Evolutionary conservation across 2,113 vertebrate species (phyloP), one percentile per base, ranked within the genome.

Genomic region (Apus apus): DNA sequence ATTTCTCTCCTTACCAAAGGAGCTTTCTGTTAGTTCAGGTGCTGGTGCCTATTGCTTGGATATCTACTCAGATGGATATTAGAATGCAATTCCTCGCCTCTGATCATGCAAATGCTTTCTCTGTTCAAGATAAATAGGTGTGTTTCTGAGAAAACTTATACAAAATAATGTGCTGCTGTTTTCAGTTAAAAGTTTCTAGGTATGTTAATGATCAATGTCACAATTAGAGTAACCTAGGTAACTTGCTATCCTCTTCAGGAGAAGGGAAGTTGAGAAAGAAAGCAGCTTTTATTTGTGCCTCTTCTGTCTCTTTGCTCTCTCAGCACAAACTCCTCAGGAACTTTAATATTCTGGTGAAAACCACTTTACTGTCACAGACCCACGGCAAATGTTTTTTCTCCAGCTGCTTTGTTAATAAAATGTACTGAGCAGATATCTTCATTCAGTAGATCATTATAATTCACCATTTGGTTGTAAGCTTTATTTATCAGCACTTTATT

Each of bases 401-500:
- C 34, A 68, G 8, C 27, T 74, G 40, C 56, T 61, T 85, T 19
- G 66, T 91, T 82, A 75, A 75, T 66, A 85, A 95, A 78, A 20
- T 27, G 32, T 46, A 78, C 29, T 53, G 62, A 79, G 56, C 17
- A 58, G 53, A 66, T 91, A 75, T 85, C 36, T 75, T 74, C 40
- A 38, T 62, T 83, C 71, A 62, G 25, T 56, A 61, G 34, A 51
- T 57, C 38, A 73, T 71, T 79, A 23, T 57, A 85, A 93, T 85
- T 79, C 51, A 90, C 9, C 46, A 20, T 85, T 75, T 86, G 7
- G 11, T 79, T 82, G 34, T 82, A 83, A 82, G 40, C 9, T 85
- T 93, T 86, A 74, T 96, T 90, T 51, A 75, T 73, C 77, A 54
- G 46, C 13, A 53, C 46, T 88, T 94, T 26, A 74, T 93, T 82